Evolutionary conservation across 2,888 invertebrate genomes (phyloP).

Genomic region (Julus scandinavius): DNA sequence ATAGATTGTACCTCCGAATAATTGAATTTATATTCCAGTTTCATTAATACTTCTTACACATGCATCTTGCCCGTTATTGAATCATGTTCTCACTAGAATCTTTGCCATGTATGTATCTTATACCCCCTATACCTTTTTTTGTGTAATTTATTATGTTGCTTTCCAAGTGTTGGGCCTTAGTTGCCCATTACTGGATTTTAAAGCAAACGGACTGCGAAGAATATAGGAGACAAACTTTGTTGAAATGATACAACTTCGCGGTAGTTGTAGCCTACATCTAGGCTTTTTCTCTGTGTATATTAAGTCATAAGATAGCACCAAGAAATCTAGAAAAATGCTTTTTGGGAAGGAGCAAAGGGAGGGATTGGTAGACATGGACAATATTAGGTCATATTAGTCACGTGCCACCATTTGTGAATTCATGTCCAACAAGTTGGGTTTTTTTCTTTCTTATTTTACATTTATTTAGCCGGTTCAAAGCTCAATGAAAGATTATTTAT

Average conservation of each 20-base stretch:
- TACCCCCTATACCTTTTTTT: background rate
- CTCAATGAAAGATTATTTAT: no score
- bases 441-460: no score
- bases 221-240: conserved; percentile 16
- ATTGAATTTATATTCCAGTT: conserved; percentile 7
- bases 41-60: background rate
- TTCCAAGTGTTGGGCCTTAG: background rate
- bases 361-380: background rate
- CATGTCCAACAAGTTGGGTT: background rate
- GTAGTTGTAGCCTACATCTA: conserved; percentile 56
- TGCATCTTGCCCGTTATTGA: background rate
- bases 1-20: background rate
- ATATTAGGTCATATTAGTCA: background rate
- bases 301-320: background rate
- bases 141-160: conserved; percentile 34
- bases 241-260: conserved; percentile 52
- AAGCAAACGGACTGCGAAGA: conserved; percentile 47
- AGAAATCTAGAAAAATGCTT: conserved; percentile 12
- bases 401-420: background rate
- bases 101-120: background rate
- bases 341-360: background rate
- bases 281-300: conserved; percentile 51
- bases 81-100: conserved; percentile 39
- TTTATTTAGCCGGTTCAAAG: no score
- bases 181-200: background rate